These are phyloP conservation scores for Pituophis catenifer DNA, from an alignment of 2,113 vertebrate species.

Conservation along the genomic window DNA sequence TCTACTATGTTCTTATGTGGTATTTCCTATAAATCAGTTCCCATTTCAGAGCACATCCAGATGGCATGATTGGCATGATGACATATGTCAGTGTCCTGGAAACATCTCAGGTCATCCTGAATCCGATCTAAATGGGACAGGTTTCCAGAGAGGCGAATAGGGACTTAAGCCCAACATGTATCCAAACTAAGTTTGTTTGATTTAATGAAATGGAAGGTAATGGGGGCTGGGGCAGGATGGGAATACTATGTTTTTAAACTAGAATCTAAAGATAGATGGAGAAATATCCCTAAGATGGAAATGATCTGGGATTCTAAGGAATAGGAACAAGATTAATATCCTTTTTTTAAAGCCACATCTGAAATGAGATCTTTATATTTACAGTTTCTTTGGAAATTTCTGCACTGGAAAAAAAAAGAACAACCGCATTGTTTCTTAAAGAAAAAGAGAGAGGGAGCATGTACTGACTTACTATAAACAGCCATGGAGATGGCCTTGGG, in stretches of 20 bases:
- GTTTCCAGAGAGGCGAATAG: background rate
- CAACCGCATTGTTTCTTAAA: background rate
- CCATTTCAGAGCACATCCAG: background rate
- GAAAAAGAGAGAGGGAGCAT: background rate
- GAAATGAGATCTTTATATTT: background rate
- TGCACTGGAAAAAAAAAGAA: slow-evolving; percentile 7
- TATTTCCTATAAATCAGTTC: background rate
- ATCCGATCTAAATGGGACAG: background rate
- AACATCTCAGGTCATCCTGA: background rate
- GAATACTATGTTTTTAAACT: background rate
- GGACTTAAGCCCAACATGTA: background rate
- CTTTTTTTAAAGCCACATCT: slow-evolving; percentile 1
- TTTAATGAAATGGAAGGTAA: background rate
- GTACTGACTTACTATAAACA: background rate
- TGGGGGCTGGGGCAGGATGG: background rate
- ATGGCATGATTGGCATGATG: background rate
- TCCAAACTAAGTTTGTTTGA: background rate
- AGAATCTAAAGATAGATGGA: background rate
- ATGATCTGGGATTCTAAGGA: background rate
- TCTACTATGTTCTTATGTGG: background rate
- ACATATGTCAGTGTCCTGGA: background rate
- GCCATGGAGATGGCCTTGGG: background rate
- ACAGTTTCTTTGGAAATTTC: background rate
- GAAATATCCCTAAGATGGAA: background rate
- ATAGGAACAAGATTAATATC: slow-evolving; percentile 8